phyloP scores from a whole-genome alignment of 2,113 vertebrate genomes.

The Anthoscopus minutus region DNA sequence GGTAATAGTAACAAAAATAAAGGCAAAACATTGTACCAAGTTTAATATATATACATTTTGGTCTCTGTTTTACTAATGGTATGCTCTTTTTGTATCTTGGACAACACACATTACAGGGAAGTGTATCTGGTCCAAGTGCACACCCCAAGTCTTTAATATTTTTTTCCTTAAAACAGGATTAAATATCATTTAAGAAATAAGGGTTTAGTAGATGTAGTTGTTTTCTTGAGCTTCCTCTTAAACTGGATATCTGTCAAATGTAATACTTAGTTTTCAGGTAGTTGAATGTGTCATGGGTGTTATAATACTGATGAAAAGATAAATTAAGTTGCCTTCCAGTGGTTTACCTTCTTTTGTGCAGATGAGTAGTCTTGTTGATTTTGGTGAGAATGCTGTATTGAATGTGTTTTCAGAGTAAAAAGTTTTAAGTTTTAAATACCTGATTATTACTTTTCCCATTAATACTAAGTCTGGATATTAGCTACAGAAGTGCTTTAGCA shows the following conservation, averaged over 20 bases:
- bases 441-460: neutral
- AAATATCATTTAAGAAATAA: neutral
- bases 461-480: neutral
- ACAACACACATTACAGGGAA: neutral
- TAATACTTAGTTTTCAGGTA: neutral
- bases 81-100: neutral
- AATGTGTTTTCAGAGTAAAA: neutral
- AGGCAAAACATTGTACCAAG: neutral
- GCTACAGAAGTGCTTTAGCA: neutral
- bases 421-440: neutral
- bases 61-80: neutral
- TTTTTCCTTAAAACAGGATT: neutral
- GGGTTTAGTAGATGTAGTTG: neutral
- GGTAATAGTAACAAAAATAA: neutral
- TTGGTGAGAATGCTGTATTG: neutral
- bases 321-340: neutral
- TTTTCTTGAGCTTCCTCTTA: neutral
- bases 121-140: neutral
- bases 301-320: neutral
- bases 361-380: neutral
- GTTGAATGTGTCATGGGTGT: neutral
- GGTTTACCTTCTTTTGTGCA: neutral
- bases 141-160: neutral
- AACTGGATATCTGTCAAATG: neutral
- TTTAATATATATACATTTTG: neutral